Base-by-base conservation (phyloP, 2,113 vertebrate species). In the Ceratotherium simum region DNA sequence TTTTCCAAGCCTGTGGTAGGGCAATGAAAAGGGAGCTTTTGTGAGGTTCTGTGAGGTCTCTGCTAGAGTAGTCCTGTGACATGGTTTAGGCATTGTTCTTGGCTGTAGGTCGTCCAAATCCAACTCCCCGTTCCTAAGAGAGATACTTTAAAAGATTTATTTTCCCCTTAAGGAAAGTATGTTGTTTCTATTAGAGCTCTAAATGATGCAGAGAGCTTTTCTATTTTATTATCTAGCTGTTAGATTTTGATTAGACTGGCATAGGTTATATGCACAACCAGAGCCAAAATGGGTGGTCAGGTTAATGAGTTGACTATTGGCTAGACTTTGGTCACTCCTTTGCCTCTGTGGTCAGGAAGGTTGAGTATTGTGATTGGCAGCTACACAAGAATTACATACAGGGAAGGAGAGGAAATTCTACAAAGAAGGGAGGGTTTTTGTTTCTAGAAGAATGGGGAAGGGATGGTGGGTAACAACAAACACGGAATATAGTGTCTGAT, bases 221-320 rank as follows among this genome's bases (percentile, higher is more conserved):
- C 29, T 84, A 86, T 82, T 84, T 89, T n/a, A n/a, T 88, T 81
- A 93, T 85, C 16, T 73, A 67, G 29, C 76, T 91, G 54, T 78
- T 67, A 54, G 54, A 91, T 29, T 60, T 84, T 81, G n/a, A 92
- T 64, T 62, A 79, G 5, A 62, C 20, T 56, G 11, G 39, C 46
- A 39, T 46, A 75, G 65, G 16, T 65, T 82, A 76, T 76, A 90
- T 56, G 27, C 5, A 48, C 3, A 92, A 18, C 0, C 16, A 84
- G 60, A 65, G 81, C 42, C 81, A 96, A 97, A 91, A 54, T 39
- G 58, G 13, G 39, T 81, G 14, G 20, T 89, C 23, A 96, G 36
- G 42, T 56, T 85, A 90, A 75, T 92, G 21, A 92, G 20, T 56
- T 4, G n/a, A 67, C 6, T n/a, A 79, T 46, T 87, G 81, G 60